Conservation (phyloP, 2,113 vertebrate species). For the Baryphthengus martii region DNA sequence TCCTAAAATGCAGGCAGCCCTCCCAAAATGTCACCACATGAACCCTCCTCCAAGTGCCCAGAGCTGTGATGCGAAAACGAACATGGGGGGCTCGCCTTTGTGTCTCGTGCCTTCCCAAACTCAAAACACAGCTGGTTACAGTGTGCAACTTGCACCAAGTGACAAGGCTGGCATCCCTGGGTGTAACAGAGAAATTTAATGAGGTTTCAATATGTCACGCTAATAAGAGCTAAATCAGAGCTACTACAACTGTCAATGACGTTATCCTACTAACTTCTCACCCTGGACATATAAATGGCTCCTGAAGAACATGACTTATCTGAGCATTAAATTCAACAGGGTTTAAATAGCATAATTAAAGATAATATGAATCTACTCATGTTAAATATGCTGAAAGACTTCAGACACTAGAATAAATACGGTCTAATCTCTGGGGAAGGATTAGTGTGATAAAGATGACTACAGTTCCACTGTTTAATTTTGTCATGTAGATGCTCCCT, state of each 20-base stretch:
- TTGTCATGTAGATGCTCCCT: constrained; percentile 41
- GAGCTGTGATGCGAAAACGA: background rate
- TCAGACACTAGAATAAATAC: constrained; percentile 51
- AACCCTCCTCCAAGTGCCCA: background rate
- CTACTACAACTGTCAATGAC: background rate
- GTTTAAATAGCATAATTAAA: constrained; percentile 57
- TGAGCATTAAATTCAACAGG: constrained; percentile 9
- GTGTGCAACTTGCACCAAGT: background rate
- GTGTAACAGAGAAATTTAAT: constrained; percentile 14
- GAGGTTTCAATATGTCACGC: constrained; percentile 31
- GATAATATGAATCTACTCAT: constrained; percentile 38
- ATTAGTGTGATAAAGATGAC: constrained; percentile 50
- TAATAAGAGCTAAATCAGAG: constrained; percentile 22
- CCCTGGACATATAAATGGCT: constrained; percentile 24
- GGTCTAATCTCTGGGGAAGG: constrained; percentile 47
- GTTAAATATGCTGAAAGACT: constrained; percentile 52
- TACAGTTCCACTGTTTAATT: constrained; percentile 36
- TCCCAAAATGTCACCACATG: background rate
- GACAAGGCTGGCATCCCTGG: constrained; percentile 4
- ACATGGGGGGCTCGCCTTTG: background rate
- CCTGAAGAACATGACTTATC: constrained; percentile 27
- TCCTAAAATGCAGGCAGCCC: background rate
- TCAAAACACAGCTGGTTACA: constrained; percentile 13
- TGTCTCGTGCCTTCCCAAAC: background rate
- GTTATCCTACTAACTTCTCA: constrained; percentile 32